phyloP scores from a whole-genome alignment of 2,888 invertebrate genomes.

The Pollenia amentaria region DNA sequence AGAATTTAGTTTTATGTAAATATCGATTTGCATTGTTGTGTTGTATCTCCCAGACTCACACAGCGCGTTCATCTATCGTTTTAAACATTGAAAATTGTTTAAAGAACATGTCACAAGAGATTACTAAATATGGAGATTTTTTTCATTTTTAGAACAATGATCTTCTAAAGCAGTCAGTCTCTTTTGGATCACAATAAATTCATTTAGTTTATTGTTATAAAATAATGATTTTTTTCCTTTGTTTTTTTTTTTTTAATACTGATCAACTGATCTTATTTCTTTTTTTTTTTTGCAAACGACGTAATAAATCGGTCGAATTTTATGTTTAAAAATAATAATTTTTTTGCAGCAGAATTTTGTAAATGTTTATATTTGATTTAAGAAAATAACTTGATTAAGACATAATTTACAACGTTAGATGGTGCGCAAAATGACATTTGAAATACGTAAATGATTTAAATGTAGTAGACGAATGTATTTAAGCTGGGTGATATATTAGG shows the following conservation, averaged over 20 bases:
- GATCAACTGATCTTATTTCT: constrained; percentile 1
- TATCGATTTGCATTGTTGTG: constrained; percentile 57
- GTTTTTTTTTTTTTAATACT: not conserved
- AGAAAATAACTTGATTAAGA: constrained; percentile 7
- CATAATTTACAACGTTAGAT: constrained; percentile 25
- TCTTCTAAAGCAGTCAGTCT: constrained; percentile 22
- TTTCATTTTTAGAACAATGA: constrained; percentile 35
- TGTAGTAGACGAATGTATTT: not conserved
- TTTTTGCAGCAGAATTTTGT: not conserved
- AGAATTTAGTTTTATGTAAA: constrained; percentile 47
- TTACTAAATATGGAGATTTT: constrained; percentile 53
- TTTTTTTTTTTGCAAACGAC: not conserved
- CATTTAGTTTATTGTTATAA: constrained; percentile 53
- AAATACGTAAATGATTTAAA: not conserved
- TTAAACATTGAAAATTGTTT: constrained; percentile 45
- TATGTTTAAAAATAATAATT: constrained; percentile 22
- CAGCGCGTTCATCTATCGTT: constrained; percentile 10
- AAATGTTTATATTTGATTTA: not conserved
- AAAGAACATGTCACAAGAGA: constrained; percentile 66
- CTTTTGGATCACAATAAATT: constrained; percentile 39
- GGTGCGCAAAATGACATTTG: constrained; percentile 8
- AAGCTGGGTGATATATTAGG: too few relatives aligned
- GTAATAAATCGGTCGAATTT: constrained; percentile 12
- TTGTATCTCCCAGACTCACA: not conserved
- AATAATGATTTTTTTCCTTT: constrained; percentile 20